These are phyloP conservation scores for Drusus annulatus DNA, from an alignment of 1,140 invertebrate genomes.

Conservation along the genomic window DNA sequence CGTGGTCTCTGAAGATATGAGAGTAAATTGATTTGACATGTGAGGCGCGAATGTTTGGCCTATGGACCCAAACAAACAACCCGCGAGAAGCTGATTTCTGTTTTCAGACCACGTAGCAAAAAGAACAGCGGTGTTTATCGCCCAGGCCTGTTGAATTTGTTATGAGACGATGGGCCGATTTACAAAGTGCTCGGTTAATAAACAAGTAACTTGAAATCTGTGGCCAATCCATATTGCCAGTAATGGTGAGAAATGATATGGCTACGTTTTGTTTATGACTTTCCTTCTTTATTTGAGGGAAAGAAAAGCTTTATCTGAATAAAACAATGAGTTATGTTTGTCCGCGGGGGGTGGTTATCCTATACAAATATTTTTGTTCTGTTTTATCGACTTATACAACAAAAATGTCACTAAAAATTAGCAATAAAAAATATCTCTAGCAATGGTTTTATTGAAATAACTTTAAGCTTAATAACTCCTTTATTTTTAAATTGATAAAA, in stretches of 20 bases:
- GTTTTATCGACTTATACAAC: too few relatives aligned
- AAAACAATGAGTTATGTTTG: background rate
- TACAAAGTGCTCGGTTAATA: constrained; percentile 5
- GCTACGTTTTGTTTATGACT: background rate
- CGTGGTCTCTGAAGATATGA: constrained; percentile 23
- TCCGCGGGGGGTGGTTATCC: too few relatives aligned
- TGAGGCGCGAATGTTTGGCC: background rate
- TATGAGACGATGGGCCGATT: background rate
- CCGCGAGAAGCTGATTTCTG: background rate
- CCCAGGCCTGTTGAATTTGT: too few relatives aligned
- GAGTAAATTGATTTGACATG: constrained; percentile 39
- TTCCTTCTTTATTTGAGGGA: background rate
- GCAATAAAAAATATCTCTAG: too few relatives aligned
- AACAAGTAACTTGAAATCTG: background rate
- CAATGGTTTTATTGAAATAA: too few relatives aligned
- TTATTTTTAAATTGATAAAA: too few relatives aligned
- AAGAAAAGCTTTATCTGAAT: background rate
- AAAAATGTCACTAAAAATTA: too few relatives aligned
- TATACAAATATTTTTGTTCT: too few relatives aligned
- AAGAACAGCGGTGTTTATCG: background rate
- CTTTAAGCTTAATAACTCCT: too few relatives aligned
- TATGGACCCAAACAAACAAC: constrained; percentile 33
- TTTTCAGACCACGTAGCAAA: constrained; percentile 15
- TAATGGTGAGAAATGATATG: background rate
- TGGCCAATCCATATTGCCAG: background rate